Evolutionary conservation across 1,140 invertebrate genomes (phyloP).

Genomic region (Manduca sexta): DNA sequence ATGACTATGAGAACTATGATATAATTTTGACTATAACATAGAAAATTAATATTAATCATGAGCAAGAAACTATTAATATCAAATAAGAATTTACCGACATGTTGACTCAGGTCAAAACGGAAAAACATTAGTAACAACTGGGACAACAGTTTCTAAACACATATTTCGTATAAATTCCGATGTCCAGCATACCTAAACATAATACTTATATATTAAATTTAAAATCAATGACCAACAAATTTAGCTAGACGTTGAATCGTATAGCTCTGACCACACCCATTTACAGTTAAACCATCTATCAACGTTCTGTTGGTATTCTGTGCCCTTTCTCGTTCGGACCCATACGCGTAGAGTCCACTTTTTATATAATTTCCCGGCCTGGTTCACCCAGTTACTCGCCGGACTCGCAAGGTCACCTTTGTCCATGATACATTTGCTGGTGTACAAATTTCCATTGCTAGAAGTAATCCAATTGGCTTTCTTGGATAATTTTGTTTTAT

Average conservation of each 20-base stretch:
- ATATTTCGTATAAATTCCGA: too few species aligned
- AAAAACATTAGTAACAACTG: too few species aligned
- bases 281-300: conserved; percentile 61
- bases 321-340: conserved; percentile 30
- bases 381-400: conserved; percentile 20
- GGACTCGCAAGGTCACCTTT: conserved; percentile 52
- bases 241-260: conserved; percentile 21
- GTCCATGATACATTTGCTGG: conserved; percentile 23
- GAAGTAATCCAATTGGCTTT: too few species aligned
- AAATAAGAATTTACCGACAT: too few species aligned
- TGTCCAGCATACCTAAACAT: too few species aligned
- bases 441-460: conserved; percentile 21
- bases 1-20: too few species aligned
- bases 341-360: conserved; percentile 55
- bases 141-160: too few species aligned
- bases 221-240: conserved; percentile 23
- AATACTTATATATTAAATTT: conserved; percentile 5
- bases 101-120: too few species aligned
- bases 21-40: too few species aligned
- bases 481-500: too few species aligned
- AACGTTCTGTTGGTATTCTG: conserved; percentile 41
- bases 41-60: too few species aligned
- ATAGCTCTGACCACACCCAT: conserved; percentile 23
- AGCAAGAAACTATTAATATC: too few species aligned
- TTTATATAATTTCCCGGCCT: conserved; percentile 53